Conservation (phyloP, 2,888 invertebrate species). For the Tetragonula carbonaria region DNA sequence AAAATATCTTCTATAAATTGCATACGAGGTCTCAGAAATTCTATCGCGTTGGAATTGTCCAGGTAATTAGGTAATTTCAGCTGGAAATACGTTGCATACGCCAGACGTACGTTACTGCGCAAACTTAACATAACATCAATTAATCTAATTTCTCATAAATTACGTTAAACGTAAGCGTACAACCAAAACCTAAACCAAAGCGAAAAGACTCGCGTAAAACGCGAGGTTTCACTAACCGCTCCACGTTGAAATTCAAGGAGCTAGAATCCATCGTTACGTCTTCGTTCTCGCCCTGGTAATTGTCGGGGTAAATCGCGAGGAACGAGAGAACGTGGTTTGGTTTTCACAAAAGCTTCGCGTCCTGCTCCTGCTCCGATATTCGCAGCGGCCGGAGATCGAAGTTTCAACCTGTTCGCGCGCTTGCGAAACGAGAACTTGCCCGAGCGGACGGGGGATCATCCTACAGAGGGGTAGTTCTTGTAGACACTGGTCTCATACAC, state of each 20-base stretch:
- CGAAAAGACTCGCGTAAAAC: neutral
- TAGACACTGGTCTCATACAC: slow-evolving; percentile 23
- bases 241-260: neutral
- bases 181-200: neutral
- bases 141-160: too few relatives aligned
- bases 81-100: too few relatives aligned
- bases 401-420: slow-evolving; percentile 55
- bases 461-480: slow-evolving; percentile 11
- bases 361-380: slow-evolving; percentile 20
- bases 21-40: too few relatives aligned
- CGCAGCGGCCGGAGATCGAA: slow-evolving; percentile 51
- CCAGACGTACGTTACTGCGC: too few relatives aligned
- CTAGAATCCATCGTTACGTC: neutral
- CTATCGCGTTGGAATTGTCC: too few relatives aligned
- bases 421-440: slow-evolving; percentile 24
- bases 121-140: too few relatives aligned
- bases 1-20: too few relatives aligned
- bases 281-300: slow-evolving; percentile 3
- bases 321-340: slow-evolving; percentile 26
- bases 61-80: too few relatives aligned
- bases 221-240: too few relatives aligned
- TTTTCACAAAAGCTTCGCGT: slow-evolving; percentile 53
- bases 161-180: too few relatives aligned
- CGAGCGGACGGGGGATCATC: neutral
- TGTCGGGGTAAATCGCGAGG: slow-evolving; percentile 38